These are phyloP conservation scores for Diorhabda sublineata DNA, from an alignment of 1,140 invertebrate genomes.

Conservation along the genomic window DNA sequence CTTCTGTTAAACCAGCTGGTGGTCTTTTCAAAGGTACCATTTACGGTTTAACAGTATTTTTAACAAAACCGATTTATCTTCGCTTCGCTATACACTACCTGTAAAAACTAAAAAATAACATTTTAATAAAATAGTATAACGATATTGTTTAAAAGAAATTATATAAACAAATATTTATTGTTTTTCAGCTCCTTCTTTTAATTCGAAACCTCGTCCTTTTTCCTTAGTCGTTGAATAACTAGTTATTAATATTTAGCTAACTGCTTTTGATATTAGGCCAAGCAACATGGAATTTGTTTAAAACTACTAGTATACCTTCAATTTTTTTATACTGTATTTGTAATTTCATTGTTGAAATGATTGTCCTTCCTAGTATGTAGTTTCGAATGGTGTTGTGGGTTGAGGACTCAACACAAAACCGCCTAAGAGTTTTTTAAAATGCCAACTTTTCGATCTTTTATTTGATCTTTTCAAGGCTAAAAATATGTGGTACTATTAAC, in stretches of 20 bases:
- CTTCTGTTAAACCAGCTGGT: constrained; percentile 41
- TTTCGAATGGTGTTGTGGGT: too few species aligned
- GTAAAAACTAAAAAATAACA: neutral
- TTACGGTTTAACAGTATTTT: constrained; percentile 22
- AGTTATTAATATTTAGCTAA: constrained; percentile 12
- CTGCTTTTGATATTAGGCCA: constrained; percentile 7
- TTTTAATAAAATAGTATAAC: constrained; percentile 33
- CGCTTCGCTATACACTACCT: too few species aligned
- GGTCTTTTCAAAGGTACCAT: constrained; percentile 46
- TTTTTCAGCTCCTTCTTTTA: constrained; percentile 51
- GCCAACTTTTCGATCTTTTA: too few species aligned
- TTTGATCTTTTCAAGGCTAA: too few species aligned
- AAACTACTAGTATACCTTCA: too few species aligned
- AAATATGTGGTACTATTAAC: too few species aligned
- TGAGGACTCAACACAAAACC: too few species aligned
- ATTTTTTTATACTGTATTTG: too few species aligned
- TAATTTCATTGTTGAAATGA: too few species aligned
- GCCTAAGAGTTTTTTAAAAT: too few species aligned
- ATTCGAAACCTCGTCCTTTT: constrained; percentile 60
- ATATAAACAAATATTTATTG: neutral
- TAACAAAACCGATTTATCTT: constrained; percentile 10
- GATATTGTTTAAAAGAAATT: neutral
- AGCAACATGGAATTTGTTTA: neutral
- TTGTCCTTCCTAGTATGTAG: too few species aligned
- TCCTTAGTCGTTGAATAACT: constrained; percentile 55